Conservation (phyloP, 2,797 vertebrate genomes). For the Acanthurus lineatus region DNA sequence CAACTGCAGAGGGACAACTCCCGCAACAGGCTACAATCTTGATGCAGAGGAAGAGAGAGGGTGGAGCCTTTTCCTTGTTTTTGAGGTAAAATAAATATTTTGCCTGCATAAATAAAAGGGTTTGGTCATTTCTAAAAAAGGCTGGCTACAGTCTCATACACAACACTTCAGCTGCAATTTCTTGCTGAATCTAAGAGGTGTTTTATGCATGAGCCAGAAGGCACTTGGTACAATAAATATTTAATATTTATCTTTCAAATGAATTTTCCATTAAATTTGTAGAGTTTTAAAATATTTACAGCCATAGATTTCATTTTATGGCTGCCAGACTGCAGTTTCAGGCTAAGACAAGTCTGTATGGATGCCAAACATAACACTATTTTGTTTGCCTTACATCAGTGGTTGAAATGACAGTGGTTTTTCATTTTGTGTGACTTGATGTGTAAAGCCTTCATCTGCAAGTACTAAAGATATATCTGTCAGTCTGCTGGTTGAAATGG, state of each 20-base stretch:
- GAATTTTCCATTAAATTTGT: slow-evolving; percentile 84
- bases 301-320: slow-evolving; percentile 70
- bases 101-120: slow-evolving; percentile 70
- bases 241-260: slow-evolving; percentile 87
- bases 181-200: slow-evolving; percentile 71
- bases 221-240: slow-evolving; percentile 82
- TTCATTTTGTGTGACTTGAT: slow-evolving; percentile 39
- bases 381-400: slow-evolving; percentile 63
- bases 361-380: slow-evolving; percentile 66
- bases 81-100: slow-evolving; percentile 83
- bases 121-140: slow-evolving; percentile 64
- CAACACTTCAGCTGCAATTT: slow-evolving; percentile 65
- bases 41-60: slow-evolving; percentile 73
- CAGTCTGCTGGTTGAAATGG: slow-evolving; percentile 38
- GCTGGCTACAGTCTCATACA: slow-evolving; percentile 60
- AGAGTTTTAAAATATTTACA: slow-evolving; percentile 85
- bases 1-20: slow-evolving; percentile 59
- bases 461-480: slow-evolving; percentile 41
- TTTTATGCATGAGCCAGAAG: slow-evolving; percentile 83
- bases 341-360: slow-evolving; percentile 47
- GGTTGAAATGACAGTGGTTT: slow-evolving; percentile 56
- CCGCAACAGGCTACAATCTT: slow-evolving; percentile 58
- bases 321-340: slow-evolving; percentile 68
- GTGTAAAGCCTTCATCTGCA: slow-evolving; percentile 38
- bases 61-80: slow-evolving; percentile 81